These are phyloP conservation scores for Prionchulus punctatus DNA, from an alignment of 2,888 invertebrate genomes.

Conservation along the genomic window DNA sequence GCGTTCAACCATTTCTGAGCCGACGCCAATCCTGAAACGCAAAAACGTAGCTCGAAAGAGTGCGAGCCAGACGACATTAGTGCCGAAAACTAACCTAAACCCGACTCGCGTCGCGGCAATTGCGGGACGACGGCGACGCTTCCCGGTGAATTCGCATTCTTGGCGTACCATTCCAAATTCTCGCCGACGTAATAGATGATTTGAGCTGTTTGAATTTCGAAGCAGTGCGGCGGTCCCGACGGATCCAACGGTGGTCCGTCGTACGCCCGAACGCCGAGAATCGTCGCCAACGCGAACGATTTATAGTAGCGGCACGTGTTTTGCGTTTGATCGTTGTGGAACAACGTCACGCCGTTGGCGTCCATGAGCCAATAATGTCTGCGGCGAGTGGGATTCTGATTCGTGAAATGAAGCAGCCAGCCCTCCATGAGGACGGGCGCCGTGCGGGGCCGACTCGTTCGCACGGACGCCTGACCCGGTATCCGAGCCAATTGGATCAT, in stretches of 20 bases:
- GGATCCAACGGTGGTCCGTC: conserved; percentile 24
- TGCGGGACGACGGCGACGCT: neutral
- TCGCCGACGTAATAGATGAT: conserved; percentile 29
- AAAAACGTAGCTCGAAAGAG: neutral
- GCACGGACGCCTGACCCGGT: conserved; percentile 16
- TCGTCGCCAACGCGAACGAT: conserved; percentile 23
- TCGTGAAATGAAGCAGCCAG: conserved; percentile 31
- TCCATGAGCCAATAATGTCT: conserved; percentile 30
- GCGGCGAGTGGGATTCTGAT: conserved; percentile 22
- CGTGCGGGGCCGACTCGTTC: neutral
- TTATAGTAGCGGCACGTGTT: conserved; percentile 9
- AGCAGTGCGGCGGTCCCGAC: conserved; percentile 27
- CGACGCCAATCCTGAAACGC: neutral
- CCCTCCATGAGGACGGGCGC: conserved; percentile 13
- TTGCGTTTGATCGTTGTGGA: conserved; percentile 20
- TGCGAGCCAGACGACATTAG: neutral
- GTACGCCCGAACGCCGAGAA: conserved; percentile 23
- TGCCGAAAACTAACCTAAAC: too few species aligned
- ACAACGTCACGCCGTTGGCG: conserved; percentile 23
- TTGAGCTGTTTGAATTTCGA: conserved; percentile 27
- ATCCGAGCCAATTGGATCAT: conserved; percentile 22
- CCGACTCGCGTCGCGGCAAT: conserved; percentile 10
- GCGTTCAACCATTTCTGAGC: conserved; percentile 13
- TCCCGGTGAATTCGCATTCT: neutral
- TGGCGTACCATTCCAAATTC: conserved; percentile 19